These are phyloP conservation scores for Petrocephalus microphthalmus DNA, from an alignment of 2,113 vertebrate genomes.

Conservation along the genomic window DNA sequence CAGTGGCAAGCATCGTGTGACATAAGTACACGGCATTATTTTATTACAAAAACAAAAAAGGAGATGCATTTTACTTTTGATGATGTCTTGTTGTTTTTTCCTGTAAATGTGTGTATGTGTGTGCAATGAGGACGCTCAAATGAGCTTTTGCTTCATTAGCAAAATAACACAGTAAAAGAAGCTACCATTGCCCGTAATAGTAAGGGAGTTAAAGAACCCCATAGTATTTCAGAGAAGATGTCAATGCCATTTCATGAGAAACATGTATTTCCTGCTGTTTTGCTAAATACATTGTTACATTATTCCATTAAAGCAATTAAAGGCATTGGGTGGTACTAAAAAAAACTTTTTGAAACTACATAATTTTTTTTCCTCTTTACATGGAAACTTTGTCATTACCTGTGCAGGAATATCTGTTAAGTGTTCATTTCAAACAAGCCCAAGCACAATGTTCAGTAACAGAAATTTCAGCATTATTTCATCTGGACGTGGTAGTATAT, in stretches of 20 bases:
- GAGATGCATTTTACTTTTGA: neutral
- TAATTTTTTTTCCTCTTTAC: neutral
- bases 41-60: neutral
- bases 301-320: neutral
- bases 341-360: neutral
- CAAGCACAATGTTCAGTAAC: neutral
- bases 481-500: neutral
- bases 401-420: neutral
- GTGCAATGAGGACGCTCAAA: neutral
- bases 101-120: neutral
- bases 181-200: neutral
- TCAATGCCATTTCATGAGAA: neutral
- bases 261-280: neutral
- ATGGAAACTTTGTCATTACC: neutral
- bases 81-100: neutral
- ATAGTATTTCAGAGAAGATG: neutral
- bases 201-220: neutral
- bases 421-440: neutral
- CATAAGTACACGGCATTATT: neutral
- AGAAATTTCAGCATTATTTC: neutral
- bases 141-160: neutral
- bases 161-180: neutral
- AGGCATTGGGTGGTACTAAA: neutral
- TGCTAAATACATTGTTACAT: neutral
- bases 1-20: no score